Base-by-base conservation (phyloP, 2,797 vertebrate species). In the Spinibarbus caldwelli region DNA sequence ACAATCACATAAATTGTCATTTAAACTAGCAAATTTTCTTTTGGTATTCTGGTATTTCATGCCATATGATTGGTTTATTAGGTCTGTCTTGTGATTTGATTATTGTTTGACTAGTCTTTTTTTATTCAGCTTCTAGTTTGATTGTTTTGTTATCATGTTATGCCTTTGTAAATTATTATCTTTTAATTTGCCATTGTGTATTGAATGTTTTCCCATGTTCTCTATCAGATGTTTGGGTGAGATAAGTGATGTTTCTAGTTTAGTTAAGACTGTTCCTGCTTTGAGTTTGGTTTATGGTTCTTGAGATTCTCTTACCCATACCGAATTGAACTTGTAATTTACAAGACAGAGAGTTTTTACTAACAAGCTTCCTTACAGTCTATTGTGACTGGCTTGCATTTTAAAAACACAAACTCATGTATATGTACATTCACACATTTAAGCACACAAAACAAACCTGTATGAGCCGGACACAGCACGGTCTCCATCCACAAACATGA, bases 401-500 rank as follows among this genome's bases (percentile, higher is more conserved):
- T 71, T 2, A 19, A 19, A 71, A 45, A 78, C 23, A 54, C 14
- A 15, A 31, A 15, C 45, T 54, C 15, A 91, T 86, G 80, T 17
- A 90, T 47, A 88, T 76, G 82, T 2, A 26, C 36, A 86, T 8
- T 62, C 80, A 88, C 70, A 87, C 49, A 41, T 29, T 66, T 29
- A 72, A 68, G 17, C 1, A 1, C 10, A 78, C 31, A 2, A 62
- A 5, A 80, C 78, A 68, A 80, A 97, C 96, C 96, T 97, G 95
- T 97, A 97, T 43, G 98, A 99, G 43, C 98, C 98, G 0, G 97
- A 97, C 87, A 97, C 93, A 17, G 98, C 96, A 84, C 95, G 94
- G 91, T 99, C 98, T 85, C 97, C 98, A 0, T 99, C 98, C 84
- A 98, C 95, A 17, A 99, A 96, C 95, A 99, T 96, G 94, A 98